Evolutionary conservation across 2,888 invertebrate species (phyloP), one percentile per base, ranked within the genome.

Genomic region (Synergus umbraculus): DNA sequence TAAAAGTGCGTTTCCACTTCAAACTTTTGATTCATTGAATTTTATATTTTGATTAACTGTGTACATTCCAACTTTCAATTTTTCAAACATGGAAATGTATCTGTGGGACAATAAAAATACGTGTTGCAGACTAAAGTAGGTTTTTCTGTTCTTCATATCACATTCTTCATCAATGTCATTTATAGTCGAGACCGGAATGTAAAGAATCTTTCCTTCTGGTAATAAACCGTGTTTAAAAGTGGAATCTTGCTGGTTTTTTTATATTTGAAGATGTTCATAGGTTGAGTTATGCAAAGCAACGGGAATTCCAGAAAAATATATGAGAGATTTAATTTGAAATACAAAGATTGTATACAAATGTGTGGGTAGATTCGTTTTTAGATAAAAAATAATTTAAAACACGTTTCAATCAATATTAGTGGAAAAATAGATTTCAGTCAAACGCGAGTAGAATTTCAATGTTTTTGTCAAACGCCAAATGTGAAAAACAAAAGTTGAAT

Each of bases 211-310:
- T 46, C 15, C 67, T 18, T 67, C 22, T 44, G 43, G 67, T 29
- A 67, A 67, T 67, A 67, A 67, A 67, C 67, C 2, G 67, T 18
- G 13, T 67, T 67, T 18, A 2, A 22, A 67, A 66, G 43, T 66
- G 46, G 22, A 46, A 46, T 67, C 12, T 67, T n/a, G 12, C 67
- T 22, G 49, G 13, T 49, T 49, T 49, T 49, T 22, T 15, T 15
- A 9, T 43, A 43, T 43, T 43, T 4, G 49, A 49, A 49, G 15
- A 49, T 49, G 49, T 49, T 49, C 15, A 15, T 15, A 15, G 5
- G 5, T n/a, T 49, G n/a, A n/a, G 15, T 49, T 49, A 49, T 49
- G 49, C 15, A 49, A 15, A 49, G n/a, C 1, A 7, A n/a, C 13
- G n/a, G n/a, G n/a, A 49, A 49, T 15, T 49, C 49, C 7, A 49